Percentiles rank a stretch among this genome's conserved stretches.
phyloP scores from a whole-genome alignment of 2,888 invertebrate species.

The Phortica okadai region DNA sequence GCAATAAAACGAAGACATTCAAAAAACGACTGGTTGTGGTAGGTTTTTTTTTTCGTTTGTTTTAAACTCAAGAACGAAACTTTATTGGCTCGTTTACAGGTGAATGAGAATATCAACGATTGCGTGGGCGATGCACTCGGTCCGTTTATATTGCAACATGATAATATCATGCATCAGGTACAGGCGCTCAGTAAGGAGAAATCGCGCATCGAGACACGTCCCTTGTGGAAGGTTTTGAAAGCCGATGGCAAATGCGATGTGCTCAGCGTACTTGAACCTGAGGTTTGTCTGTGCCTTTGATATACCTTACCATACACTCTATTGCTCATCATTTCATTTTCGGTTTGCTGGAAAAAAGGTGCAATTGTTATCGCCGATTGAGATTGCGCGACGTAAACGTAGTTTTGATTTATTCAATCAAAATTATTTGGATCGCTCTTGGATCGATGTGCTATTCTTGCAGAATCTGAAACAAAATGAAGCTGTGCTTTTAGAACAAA shows the following conservation, averaged over 20 bases:
- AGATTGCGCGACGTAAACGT: constrained; percentile 63
- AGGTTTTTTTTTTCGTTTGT: constrained; percentile 38
- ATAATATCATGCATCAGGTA: constrained; percentile 59
- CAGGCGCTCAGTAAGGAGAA: constrained; percentile 54
- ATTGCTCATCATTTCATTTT: not conserved
- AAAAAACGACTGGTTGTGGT: constrained; percentile 63
- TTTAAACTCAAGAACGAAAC: not conserved
- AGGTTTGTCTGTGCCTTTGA: constrained; percentile 48
- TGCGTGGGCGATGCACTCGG: constrained; percentile 66
- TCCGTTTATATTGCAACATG: constrained; percentile 65
- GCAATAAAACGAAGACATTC: constrained; percentile 65
- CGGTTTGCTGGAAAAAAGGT: constrained; percentile 49
- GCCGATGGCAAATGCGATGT: constrained; percentile 70
- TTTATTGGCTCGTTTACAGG: constrained; percentile 46
- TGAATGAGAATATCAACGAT: constrained; percentile 70
- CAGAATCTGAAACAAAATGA: constrained; percentile 63
- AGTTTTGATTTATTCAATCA: constrained; percentile 69
- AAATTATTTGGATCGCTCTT: constrained; percentile 70
- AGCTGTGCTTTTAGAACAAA: constrained; percentile 61
- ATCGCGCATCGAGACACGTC: constrained; percentile 58
- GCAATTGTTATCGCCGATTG: constrained; percentile 65
- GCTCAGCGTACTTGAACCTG: constrained; percentile 64
- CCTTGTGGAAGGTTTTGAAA: constrained; percentile 69
- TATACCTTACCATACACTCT: not conserved
- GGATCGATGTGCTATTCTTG: constrained; percentile 70